Base-by-base conservation (phyloP, 2,797 vertebrate genomes). In the Malacoraja senta region DNA sequence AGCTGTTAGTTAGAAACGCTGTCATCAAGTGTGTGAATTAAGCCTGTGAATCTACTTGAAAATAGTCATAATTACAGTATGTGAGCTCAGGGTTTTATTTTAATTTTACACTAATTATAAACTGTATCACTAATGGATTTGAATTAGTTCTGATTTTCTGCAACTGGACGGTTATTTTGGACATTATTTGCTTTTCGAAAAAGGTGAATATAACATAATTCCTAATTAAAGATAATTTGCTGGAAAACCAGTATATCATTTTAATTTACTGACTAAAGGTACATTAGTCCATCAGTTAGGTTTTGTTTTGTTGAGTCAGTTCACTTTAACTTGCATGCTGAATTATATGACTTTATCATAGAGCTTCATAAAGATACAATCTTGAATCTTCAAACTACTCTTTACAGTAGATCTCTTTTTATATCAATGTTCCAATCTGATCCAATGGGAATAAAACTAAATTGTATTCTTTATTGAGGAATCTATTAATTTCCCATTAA, bases 31-130 rank as follows among this genome's bases (percentile, higher is more conserved):
- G 71, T 74, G 12, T 74, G 15, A 19, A 44, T 58, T 53, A 92
- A 92, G n/a, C 32, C 32, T 91, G 38, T 32, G 38, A 92, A 74
- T 72, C 38, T 9, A 92, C 15, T 92, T 76, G 26, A 38, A 91
- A 38, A 74, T 21, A 72, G 12, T 58, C 44, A 12, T 53, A 92
- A 76, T 92, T 92, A 76, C 38, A 74, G 71, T 92, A 32, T 91
- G 88, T 58, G 38, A 92, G 38, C 7, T 74, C 35, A 74, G 24
- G 32, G 6, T 74, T 71, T 91, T 91, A 74, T 91, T 72, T 74
- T 15, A 91, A 91, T 72, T 91, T 10, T 76, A 76, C 38, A 92
- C 58, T 92, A 74, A 76, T 92, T 74, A 91, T 38, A 74, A 91
- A 21, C 26, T 53, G 63, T 68, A 32, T 32, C 32, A 32, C 15